phyloP scores from a whole-genome alignment of 1,140 invertebrate species.

The Sinella curviseta region DNA sequence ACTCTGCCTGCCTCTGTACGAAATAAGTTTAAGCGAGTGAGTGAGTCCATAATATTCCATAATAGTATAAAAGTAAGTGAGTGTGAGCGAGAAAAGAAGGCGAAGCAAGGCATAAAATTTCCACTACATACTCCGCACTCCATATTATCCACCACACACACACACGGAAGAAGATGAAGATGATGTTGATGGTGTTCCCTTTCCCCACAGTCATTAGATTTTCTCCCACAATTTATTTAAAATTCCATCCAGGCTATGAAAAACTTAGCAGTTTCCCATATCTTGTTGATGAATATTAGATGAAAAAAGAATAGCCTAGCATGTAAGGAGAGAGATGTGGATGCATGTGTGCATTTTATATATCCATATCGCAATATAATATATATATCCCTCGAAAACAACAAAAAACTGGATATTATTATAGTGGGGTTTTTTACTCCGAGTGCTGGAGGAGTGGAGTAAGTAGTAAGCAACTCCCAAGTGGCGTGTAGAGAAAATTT shows the following conservation, averaged over 20 bases:
- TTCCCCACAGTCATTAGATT: constrained; percentile 50
- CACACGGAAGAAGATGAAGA: no score
- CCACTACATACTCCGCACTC: background rate
- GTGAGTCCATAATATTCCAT: background rate
- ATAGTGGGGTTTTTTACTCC: background rate
- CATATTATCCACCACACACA: no score
- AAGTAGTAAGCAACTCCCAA: constrained; percentile 33
- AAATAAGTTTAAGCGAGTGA: background rate
- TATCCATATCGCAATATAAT: no score
- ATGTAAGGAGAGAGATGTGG: constrained; percentile 38
- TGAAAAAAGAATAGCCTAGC: constrained; percentile 45
- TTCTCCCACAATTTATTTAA: constrained; percentile 51
- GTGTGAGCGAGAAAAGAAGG: background rate
- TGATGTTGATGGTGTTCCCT: constrained; percentile 32
- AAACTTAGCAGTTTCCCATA: constrained; percentile 47
- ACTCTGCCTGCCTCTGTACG: background rate
- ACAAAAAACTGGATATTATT: no score
- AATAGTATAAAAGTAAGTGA: background rate
- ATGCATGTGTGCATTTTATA: no score
- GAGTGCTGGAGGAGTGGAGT: background rate
- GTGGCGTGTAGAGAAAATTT: constrained; percentile 48
- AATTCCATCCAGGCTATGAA: constrained; percentile 50
- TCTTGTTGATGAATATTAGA: constrained; percentile 48
- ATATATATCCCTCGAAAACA: no score
- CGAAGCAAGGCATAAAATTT: constrained; percentile 40